Evolutionary conservation across 2,113 vertebrate genomes (phyloP).

Genomic region (Serilophus lunatus): DNA sequence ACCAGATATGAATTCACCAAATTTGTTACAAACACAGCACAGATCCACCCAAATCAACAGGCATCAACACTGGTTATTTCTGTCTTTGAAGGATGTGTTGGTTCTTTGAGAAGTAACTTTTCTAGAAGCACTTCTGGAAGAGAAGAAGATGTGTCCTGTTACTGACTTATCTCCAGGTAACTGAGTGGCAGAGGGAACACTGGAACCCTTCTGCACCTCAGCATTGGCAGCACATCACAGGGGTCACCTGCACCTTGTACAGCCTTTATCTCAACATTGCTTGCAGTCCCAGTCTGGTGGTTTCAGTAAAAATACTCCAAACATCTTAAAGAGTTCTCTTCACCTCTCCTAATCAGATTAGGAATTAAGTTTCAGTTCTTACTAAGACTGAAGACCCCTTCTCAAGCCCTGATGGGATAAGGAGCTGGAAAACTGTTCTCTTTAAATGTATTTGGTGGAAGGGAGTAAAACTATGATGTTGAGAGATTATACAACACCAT

Average conservation of each 20-base stretch:
- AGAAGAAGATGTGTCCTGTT: background rate
- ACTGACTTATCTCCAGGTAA: background rate
- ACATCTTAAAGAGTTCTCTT: background rate
- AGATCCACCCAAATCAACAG: background rate
- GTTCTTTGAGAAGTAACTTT: background rate
- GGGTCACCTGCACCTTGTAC: background rate
- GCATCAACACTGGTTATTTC: background rate
- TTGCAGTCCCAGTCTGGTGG: background rate
- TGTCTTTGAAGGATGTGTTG: background rate
- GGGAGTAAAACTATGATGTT: background rate
- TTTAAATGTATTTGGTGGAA: background rate
- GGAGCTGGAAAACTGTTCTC: background rate
- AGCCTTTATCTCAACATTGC: background rate
- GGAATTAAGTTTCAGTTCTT: background rate
- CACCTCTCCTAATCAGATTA: background rate
- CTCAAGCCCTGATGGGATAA: background rate
- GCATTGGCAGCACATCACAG: rapidly evolving
- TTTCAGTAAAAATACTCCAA: background rate
- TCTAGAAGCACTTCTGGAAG: background rate
- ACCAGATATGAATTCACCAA: background rate
- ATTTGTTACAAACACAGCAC: background rate
- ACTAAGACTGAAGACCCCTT: background rate
- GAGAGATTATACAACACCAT: background rate
- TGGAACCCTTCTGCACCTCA: background rate
- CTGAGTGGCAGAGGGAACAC: background rate